A percentile compares a stretch with the other conserved stretches of the same genome.
phyloP scores from a whole-genome alignment of 92 coral and sea anemone genomes.

The Muricea muricata region DNA sequence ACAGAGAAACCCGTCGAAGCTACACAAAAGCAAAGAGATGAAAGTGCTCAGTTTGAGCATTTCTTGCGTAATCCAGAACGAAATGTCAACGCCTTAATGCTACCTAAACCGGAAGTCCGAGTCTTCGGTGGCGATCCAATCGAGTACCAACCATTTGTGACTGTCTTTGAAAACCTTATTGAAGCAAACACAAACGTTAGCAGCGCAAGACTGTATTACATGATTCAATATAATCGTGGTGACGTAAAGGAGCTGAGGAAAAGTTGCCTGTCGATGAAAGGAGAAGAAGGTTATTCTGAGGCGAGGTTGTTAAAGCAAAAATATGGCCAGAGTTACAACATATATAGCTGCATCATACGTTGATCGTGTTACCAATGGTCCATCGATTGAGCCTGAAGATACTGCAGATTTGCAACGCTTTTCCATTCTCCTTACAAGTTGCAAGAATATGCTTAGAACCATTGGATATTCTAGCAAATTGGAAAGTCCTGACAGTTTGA shows the following conservation, averaged over 20 bases:
- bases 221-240: conserved; percentile 32
- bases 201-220: conserved; percentile 49
- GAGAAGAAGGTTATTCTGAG: conserved; percentile 27
- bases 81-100: conserved; percentile 35
- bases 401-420: conserved; percentile 1
- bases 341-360: conserved; percentile 48
- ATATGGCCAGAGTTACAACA: conserved; percentile 51
- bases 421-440: conserved; percentile 32
- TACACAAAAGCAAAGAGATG: background rate
- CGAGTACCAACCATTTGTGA: conserved; percentile 12
- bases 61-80: conserved; percentile 48
- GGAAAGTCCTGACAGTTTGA: conserved; percentile 20
- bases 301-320: conserved; percentile 15
- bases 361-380: conserved; percentile 35
- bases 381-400: conserved; percentile 5
- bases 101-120: conserved; percentile 58
- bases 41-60: conserved; percentile 3
- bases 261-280: conserved; percentile 44
- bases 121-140: conserved; percentile 41
- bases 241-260: conserved; percentile 45
- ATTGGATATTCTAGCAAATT: conserved; percentile 17
- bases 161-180: conserved; percentile 31
- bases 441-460: conserved; percentile 23
- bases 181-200: conserved; percentile 30
- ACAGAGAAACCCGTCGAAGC: background rate